A percentile compares a stretch with the other conserved stretches of the same genome.
These are phyloP conservation scores for Siderastrea radians DNA, from an alignment of 92 coral and sea anemone species.

Conservation along the genomic window DNA sequence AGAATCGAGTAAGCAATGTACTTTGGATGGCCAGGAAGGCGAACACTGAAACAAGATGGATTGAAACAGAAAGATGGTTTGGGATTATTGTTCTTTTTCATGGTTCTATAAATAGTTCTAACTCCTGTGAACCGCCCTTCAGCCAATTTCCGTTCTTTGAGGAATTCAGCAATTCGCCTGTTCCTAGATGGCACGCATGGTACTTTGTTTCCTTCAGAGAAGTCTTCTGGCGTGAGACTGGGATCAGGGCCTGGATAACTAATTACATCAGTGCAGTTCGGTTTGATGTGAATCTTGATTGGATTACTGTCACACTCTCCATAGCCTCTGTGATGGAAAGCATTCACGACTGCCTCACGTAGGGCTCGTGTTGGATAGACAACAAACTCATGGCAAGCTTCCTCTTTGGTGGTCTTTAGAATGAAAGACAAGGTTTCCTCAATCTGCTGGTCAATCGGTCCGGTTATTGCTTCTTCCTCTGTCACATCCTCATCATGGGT, in stretches of 20 bases:
- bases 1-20: constrained; percentile 59
- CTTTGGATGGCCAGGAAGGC: constrained; percentile 84
- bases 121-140: constrained; percentile 87
- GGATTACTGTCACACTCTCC: constrained; percentile 69
- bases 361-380: constrained; percentile 78
- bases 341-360: constrained; percentile 86
- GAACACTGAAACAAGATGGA: constrained; percentile 62
- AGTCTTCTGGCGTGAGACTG: constrained; percentile 63
- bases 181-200: constrained; percentile 84
- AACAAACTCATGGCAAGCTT: constrained; percentile 65
- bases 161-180: constrained; percentile 82
- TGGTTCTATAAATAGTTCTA: constrained; percentile 74
- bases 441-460: constrained; percentile 75
- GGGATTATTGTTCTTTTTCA: constrained; percentile 76
- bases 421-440: constrained; percentile 61
- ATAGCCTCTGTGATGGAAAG: constrained; percentile 84
- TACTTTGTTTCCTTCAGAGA: constrained; percentile 62
- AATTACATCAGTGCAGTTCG: constrained; percentile 74
- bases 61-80: constrained; percentile 71
- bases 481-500: constrained; percentile 67
- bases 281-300: constrained; percentile 76
- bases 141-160: constrained; percentile 74
- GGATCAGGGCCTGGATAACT: constrained; percentile 89
- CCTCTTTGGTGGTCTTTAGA: constrained; percentile 65
- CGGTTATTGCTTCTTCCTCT: constrained; percentile 54